These are phyloP conservation scores for Hyppa rectilinea DNA, from an alignment of 2,888 invertebrate genomes.

Conservation along the genomic window DNA sequence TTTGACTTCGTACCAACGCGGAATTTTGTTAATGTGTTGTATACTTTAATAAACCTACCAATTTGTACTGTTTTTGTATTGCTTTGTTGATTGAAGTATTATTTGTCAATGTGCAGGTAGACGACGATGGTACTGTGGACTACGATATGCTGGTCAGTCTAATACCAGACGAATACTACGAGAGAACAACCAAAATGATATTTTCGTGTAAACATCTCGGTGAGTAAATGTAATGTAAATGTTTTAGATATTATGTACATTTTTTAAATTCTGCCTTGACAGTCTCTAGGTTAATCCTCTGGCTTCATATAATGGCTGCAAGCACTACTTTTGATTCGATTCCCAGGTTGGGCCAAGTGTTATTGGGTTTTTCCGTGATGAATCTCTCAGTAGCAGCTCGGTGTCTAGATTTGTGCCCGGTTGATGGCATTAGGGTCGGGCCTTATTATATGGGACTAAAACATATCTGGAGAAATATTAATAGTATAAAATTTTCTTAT, in stretches of 20 bases:
- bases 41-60: not conserved
- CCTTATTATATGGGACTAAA: too few relatives aligned
- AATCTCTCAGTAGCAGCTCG: too few relatives aligned
- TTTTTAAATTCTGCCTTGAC: too few relatives aligned
- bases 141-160: constrained; percentile 87
- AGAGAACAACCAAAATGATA: constrained; percentile 84
- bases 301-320: too few relatives aligned
- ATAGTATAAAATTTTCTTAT: too few relatives aligned
- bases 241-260: not conserved
- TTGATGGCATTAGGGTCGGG: too few relatives aligned
- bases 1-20: constrained; percentile 10
- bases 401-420: too few relatives aligned
- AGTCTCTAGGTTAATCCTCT: too few relatives aligned
- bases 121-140: constrained; percentile 84
- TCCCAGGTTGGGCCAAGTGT: too few relatives aligned
- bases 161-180: constrained; percentile 85
- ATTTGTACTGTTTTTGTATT: not conserved
- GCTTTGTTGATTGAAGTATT: not conserved
- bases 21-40: not conserved
- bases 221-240: constrained; percentile 68
- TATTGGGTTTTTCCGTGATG: too few relatives aligned
- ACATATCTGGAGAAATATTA: too few relatives aligned
- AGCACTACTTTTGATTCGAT: too few relatives aligned
- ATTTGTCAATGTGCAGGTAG: constrained; percentile 73
- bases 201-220: constrained; percentile 84